A percentile compares a stretch with the other conserved stretches of the same genome.
Evolutionary conservation across 2,113 vertebrate species (phyloP).

Genomic region (Mirza zaza): DNA sequence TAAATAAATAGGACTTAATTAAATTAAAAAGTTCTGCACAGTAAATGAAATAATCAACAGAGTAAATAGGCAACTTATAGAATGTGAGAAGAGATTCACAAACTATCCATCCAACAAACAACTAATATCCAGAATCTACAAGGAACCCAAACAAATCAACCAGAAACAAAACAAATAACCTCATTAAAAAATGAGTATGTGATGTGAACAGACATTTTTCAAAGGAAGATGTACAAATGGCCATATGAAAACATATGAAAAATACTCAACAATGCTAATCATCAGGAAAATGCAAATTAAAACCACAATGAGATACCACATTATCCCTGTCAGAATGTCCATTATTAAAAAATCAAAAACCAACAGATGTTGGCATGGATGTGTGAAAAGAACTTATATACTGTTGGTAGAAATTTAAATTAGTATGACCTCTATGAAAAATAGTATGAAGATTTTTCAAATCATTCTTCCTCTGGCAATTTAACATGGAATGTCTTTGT

Average conservation of each 20-base stretch:
- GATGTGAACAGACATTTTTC: background rate
- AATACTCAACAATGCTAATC: background rate
- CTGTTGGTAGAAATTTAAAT: too few relatives aligned
- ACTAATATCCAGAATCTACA: background rate
- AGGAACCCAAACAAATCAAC: too few relatives aligned
- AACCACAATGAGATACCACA: too few relatives aligned
- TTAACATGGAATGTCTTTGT: background rate
- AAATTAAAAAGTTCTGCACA: too few relatives aligned
- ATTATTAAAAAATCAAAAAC: too few relatives aligned
- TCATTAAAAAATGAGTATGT: background rate
- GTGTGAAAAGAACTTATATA: too few relatives aligned
- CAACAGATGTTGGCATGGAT: too few relatives aligned
- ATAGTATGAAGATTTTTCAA: background rate
- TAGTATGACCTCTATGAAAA: too few relatives aligned
- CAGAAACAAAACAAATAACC: background rate
- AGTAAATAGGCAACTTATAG: background rate
- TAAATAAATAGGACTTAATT: too few relatives aligned
- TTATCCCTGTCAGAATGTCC: too few relatives aligned
- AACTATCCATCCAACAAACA: background rate
- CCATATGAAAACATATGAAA: background rate
- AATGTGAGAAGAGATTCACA: background rate
- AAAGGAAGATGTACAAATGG: background rate
- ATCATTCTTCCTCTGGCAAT: background rate
- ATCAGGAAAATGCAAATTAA: background rate
- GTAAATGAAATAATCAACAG: too few relatives aligned